Percentiles rank a stretch among this genome's conserved stretches.
Evolutionary conservation across 2,888 invertebrate species (phyloP).

Genomic region (Lepeophtheirus nordmannii): DNA sequence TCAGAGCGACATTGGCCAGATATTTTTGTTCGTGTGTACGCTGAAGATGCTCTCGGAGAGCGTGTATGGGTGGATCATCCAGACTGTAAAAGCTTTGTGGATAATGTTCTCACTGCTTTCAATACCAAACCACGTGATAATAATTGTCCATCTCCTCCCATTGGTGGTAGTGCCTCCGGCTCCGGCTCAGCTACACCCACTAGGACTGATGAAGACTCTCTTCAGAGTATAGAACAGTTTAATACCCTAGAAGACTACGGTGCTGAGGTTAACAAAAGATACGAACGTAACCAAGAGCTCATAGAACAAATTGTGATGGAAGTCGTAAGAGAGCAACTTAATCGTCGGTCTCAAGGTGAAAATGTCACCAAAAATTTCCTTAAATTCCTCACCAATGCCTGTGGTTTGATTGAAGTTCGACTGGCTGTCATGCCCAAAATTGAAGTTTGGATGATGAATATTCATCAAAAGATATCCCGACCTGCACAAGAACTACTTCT

Average conservation of each 20-base stretch:
- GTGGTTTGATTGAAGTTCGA: constrained; percentile 71
- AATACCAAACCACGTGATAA: constrained; percentile 60
- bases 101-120: constrained; percentile 73
- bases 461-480: constrained; percentile 64
- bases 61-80: constrained; percentile 83
- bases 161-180: constrained; percentile 25
- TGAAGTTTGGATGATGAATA: constrained; percentile 83
- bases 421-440: constrained; percentile 60
- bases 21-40: constrained; percentile 73
- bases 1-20: constrained; percentile 82
- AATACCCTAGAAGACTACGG: background rate
- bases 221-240: background rate
- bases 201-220: constrained; percentile 15
- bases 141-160: constrained; percentile 35
- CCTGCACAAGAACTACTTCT: constrained; percentile 80
- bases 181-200: constrained; percentile 26
- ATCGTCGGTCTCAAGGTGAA: constrained; percentile 60
- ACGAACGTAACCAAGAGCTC: constrained; percentile 45
- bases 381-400: constrained; percentile 62
- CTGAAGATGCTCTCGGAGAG: constrained; percentile 86
- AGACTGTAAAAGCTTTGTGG: constrained; percentile 75
- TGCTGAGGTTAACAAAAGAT: constrained; percentile 37
- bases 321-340: constrained; percentile 69
- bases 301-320: constrained; percentile 69
- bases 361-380: constrained; percentile 69